Evolutionary conservation across 2,113 vertebrate genomes (phyloP).

Genomic region (Tetrax tetrax): DNA sequence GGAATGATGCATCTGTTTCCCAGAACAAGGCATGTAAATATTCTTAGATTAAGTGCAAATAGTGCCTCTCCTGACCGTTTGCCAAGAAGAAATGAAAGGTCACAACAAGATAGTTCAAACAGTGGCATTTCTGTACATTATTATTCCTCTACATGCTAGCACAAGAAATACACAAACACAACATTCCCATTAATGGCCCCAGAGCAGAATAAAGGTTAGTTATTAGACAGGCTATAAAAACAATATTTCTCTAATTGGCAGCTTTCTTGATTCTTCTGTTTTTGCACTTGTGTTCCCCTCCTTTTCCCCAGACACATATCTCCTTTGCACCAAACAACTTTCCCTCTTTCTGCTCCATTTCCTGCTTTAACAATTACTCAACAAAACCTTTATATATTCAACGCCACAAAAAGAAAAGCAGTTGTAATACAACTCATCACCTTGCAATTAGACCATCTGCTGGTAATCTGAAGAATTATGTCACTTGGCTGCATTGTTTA

Average conservation of each 20-base stretch:
- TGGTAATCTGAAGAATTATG: not conserved
- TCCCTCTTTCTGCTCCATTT: not conserved
- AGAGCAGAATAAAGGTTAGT: not conserved
- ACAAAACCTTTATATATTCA: not conserved
- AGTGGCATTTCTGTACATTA: not conserved
- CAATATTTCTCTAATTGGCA: not conserved
- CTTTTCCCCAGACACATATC: not conserved
- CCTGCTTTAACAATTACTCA: not conserved
- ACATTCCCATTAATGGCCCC: accelerated
- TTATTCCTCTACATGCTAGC: not conserved
- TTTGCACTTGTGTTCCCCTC: not conserved
- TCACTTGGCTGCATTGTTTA: not conserved
- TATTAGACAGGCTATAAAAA: not conserved
- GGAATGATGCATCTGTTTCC: not conserved
- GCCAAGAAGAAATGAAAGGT: not conserved
- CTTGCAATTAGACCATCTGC: constrained; percentile 31
- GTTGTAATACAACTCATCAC: not conserved
- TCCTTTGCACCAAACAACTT: not conserved
- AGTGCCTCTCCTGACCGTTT: not conserved
- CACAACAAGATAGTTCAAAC: not conserved
- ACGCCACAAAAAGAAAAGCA: not conserved
- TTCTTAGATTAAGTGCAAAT: not conserved
- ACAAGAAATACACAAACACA: not conserved
- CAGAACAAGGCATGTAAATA: not conserved
- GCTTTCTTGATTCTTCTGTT: not conserved